A percentile compares a stretch with the other conserved stretches of the same genome.
phyloP scores from a whole-genome alignment of 2,113 vertebrate species.

The Polyodon spathula region DNA sequence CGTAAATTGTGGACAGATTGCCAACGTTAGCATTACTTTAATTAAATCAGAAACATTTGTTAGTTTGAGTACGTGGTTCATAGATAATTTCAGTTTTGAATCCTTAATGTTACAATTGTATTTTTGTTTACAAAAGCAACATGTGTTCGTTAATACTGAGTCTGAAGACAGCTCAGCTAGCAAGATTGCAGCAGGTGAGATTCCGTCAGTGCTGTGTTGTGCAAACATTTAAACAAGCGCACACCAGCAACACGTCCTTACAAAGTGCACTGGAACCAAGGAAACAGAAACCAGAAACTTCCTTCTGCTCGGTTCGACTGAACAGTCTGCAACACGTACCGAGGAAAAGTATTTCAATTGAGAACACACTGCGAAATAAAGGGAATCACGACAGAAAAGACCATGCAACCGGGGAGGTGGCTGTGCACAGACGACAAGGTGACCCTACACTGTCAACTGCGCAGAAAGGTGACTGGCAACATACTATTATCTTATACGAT shows the following conservation, averaged over 20 bases:
- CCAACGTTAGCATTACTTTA: too few relatives aligned
- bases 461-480: conserved; percentile 63
- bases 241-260: conserved; percentile 1
- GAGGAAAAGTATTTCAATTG: conserved; percentile 15
- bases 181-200: conserved; percentile 15
- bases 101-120: too few relatives aligned
- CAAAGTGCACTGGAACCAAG: background rate
- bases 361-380: conserved; percentile 36
- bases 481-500: too few relatives aligned
- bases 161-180: conserved; percentile 28
- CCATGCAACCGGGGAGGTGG: conserved; percentile 20
- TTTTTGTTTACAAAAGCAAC: too few relatives aligned
- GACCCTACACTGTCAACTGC: conserved; percentile 46
- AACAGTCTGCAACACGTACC: conserved; percentile 8
- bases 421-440: conserved; percentile 39
- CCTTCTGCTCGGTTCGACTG: background rate
- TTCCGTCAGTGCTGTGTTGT: conserved; percentile 9
- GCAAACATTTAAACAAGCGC: conserved; percentile 20
- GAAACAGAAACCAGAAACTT: too few relatives aligned
- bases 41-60: too few relatives aligned
- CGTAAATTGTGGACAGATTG: too few relatives aligned
- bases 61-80: too few relatives aligned
- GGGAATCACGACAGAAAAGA: conserved; percentile 31
- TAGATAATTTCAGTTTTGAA: too few relatives aligned
- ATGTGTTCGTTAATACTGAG: conserved; percentile 35